phyloP scores from a whole-genome alignment of 2,113 vertebrate genomes.

The Tachysurus fulvidraco region DNA sequence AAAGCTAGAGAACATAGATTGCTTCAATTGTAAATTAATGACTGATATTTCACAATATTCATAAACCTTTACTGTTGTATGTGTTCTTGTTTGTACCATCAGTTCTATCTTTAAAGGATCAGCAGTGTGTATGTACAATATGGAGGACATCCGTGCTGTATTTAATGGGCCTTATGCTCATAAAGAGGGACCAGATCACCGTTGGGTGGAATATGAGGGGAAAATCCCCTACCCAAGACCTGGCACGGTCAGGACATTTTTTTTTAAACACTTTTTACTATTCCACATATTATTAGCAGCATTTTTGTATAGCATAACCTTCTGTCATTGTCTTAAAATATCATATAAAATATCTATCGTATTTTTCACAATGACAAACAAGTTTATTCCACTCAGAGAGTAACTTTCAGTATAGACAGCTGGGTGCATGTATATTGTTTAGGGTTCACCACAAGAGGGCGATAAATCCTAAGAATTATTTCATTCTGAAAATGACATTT shows the following conservation, averaged over 20 bases:
- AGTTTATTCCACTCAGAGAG: background rate
- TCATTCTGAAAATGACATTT: background rate
- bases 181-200: constrained; percentile 92
- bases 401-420: background rate
- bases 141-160: constrained; percentile 90
- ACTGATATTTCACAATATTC: background rate
- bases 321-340: background rate
- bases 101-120: constrained; percentile 97
- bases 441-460: constrained; percentile 63
- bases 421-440: background rate
- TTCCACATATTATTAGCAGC: background rate
- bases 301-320: background rate
- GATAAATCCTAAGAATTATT: constrained; percentile 42
- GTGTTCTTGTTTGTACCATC: constrained; percentile 43
- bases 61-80: background rate
- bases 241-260: constrained; percentile 80
- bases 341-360: background rate
- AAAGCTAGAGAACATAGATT: background rate
- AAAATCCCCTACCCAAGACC: constrained; percentile 92
- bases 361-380: background rate
- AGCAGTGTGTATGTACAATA: constrained; percentile 95
- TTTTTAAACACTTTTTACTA: background rate
- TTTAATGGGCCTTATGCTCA: constrained; percentile 97
- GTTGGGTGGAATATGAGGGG: constrained; percentile 94
- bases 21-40: background rate